A percentile compares a stretch with the other conserved stretches of the same genome.
Evolutionary conservation across 2,113 vertebrate genomes (phyloP).

Genomic region (Podocnemis expansa): DNA sequence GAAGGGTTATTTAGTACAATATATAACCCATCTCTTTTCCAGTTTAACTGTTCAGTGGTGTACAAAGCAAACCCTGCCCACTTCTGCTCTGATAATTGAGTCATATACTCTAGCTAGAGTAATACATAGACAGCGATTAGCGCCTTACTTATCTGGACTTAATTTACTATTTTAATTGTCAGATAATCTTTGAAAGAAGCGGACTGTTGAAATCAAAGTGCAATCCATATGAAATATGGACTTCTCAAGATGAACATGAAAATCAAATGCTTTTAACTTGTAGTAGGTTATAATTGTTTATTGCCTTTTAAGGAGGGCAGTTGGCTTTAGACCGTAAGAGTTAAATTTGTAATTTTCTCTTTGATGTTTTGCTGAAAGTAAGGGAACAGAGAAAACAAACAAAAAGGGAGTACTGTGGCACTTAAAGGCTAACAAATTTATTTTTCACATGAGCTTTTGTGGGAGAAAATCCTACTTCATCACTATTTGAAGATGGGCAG

Average conservation of each 20-base stretch:
- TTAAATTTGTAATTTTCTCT: not conserved
- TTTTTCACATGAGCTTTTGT: not conserved
- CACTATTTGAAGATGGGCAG: too few relatives aligned
- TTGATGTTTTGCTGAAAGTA: not conserved
- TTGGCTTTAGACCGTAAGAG: rapidly evolving
- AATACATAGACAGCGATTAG: conserved; percentile 3
- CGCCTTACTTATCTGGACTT: conserved; percentile 23
- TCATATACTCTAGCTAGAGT: conserved; percentile 10
- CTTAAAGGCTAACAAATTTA: too few relatives aligned
- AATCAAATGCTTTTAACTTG: not conserved
- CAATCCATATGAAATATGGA: not conserved
- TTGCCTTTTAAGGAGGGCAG: not conserved
- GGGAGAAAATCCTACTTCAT: not conserved
- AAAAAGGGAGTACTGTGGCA: too few relatives aligned
- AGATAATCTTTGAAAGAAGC: conserved; percentile 32
- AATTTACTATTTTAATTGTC: conserved; percentile 28
- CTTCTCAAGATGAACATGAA: not conserved
- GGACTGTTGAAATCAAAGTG: conserved; percentile 35
- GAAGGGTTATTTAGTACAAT: conserved; percentile 72
- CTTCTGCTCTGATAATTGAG: conserved; percentile 58
- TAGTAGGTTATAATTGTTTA: not conserved
- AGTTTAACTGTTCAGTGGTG: conserved; percentile 64
- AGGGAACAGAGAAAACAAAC: not conserved
- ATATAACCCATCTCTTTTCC: conserved; percentile 65
- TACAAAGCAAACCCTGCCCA: conserved; percentile 61